A percentile compares a stretch with the other conserved stretches of the same genome.
Evolutionary conservation across 2,888 invertebrate species (phyloP).

Genomic region (Sphinx pinastri): DNA sequence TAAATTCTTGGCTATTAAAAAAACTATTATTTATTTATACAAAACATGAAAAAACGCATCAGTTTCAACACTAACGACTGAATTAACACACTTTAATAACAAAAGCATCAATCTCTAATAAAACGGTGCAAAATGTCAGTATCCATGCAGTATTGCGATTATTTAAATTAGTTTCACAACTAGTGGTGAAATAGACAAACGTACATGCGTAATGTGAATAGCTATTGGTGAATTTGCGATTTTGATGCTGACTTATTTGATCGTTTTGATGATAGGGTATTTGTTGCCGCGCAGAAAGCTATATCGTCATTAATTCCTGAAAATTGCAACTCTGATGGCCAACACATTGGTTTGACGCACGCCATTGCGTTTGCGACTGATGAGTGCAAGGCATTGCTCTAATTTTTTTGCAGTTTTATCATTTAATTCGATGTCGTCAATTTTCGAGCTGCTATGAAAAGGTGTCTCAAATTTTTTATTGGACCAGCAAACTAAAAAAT

Average conservation of each 20-base stretch:
- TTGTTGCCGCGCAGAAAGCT: not conserved
- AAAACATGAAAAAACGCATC: not conserved
- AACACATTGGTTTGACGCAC: too few relatives aligned
- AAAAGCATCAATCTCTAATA: constrained; percentile 13
- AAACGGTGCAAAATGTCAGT: not conserved
- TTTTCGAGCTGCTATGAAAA: too few relatives aligned
- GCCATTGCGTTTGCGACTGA: too few relatives aligned
- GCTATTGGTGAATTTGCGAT: not conserved
- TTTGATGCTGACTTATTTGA: not conserved
- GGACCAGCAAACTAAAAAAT: too few relatives aligned
- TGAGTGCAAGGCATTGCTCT: too few relatives aligned
- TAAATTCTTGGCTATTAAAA: too few relatives aligned
- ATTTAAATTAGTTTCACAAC: constrained; percentile 18
- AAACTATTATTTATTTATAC: not conserved
- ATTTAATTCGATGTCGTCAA: too few relatives aligned
- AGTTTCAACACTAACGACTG: not conserved
- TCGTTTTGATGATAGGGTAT: not conserved
- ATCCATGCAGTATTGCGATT: constrained; percentile 18
- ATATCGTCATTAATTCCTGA: too few relatives aligned
- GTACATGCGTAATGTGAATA: not conserved
- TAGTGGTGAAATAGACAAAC: not conserved
- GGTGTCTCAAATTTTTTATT: too few relatives aligned
- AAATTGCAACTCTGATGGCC: too few relatives aligned
- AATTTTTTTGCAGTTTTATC: too few relatives aligned
- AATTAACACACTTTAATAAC: constrained; percentile 8